Evolutionary conservation across 2,113 vertebrate genomes (phyloP), one percentile per base, ranked within the genome.

Genomic region (Mellivora capensis): DNA sequence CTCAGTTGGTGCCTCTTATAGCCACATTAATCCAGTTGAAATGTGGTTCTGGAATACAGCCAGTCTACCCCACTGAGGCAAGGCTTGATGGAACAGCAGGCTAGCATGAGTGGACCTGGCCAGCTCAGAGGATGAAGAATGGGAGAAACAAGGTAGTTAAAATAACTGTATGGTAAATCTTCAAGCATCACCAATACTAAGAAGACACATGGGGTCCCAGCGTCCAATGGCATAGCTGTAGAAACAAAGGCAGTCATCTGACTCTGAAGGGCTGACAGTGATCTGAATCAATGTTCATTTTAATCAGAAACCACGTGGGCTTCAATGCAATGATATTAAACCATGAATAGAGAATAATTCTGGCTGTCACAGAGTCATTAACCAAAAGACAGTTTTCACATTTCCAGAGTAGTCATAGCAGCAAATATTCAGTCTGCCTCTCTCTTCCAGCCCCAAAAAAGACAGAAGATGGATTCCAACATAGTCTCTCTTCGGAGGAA

Each of bases 21-120:
- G 91, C 62, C 39, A 54, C 93, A 76, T 76, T 97, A 96, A 97
- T 96, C 94, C 94, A 89, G n/a, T 37, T 96, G 79, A 97, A 98
- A 97, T 93, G 87, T 87, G 82, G 80, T 42, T 91, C 91, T 98
- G 97, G 94, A 97, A 17, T 31, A 37, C 8, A 27, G 96, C 90
- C 97, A 91, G 67, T 95, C 91, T 94, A 79, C 67, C 90, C 29
- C 80, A 76, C 69, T 27, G 80, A 90, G 88, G 84, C 80, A 94
- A 85, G 54, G 2, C 37, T 82, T 39, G 8, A 29, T 34, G 37
- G n/a, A 82, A 69, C 42, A 84, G 27, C 57, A 90, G 42, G 49
- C 67, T 42, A 52, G 79, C n/a, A 4, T 37, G 67, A 10, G 49
- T 44, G 17, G 39, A 64, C 11, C 49, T 25, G 57, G 47, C 20